phyloP scores from a whole-genome alignment of 2,797 vertebrate genomes.

The Crenichthys baileyi region DNA sequence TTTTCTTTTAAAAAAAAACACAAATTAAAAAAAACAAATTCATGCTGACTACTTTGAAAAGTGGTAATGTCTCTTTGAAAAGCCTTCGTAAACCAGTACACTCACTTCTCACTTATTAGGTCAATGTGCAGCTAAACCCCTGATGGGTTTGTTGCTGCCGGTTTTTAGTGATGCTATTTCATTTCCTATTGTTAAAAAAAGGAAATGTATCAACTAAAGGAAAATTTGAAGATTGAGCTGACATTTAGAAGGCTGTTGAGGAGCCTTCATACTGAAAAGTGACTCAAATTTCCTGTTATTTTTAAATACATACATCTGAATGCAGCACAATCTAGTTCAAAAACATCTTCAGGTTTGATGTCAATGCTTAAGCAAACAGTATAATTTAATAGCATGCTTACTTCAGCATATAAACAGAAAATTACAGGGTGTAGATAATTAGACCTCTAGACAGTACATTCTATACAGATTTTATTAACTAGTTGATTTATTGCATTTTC shows the following conservation, averaged over 20 bases:
- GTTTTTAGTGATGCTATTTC: not conserved
- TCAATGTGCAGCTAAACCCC: not conserved
- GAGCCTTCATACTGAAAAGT: not conserved
- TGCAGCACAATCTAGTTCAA: not conserved
- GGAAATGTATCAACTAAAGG: not conserved
- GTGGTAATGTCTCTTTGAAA: not conserved
- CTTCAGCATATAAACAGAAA: not conserved
- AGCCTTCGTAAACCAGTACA: too few species aligned
- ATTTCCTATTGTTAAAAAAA: not conserved
- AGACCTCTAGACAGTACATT: not conserved
- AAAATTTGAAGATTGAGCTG: conserved; percentile 2
- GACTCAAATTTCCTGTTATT: conserved; percentile 5
- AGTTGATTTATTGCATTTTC: not conserved
- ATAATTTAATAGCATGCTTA: not conserved
- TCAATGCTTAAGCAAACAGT: not conserved
- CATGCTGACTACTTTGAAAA: not conserved
- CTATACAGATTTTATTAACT: not conserved
- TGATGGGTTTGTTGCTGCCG: not conserved
- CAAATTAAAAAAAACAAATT: not conserved
- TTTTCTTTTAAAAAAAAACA: not conserved
- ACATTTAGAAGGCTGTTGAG: conserved; percentile 1
- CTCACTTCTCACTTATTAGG: not conserved
- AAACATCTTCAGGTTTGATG: not conserved
- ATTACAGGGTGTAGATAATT: not conserved
- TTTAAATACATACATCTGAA: not conserved